Conservation (phyloP, 2,888 invertebrate genomes). For the Lepetodrilus schrolli region DNA sequence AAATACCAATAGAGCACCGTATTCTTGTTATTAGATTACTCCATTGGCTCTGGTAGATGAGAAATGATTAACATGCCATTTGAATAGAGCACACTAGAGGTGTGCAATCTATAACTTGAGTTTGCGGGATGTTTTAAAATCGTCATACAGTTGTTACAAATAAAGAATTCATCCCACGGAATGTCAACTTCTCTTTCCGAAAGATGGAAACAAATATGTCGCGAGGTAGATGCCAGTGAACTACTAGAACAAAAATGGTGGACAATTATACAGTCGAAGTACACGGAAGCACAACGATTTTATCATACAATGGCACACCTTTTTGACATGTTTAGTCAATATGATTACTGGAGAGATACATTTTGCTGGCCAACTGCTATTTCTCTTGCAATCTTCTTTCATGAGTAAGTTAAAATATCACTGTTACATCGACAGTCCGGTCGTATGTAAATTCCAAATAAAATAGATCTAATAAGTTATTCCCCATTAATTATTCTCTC, state of each 20-base stretch:
- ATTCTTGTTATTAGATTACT: too few species aligned
- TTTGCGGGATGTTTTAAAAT: slow-evolving; percentile 3
- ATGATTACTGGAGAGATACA: slow-evolving; percentile 73
- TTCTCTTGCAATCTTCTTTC: slow-evolving; percentile 78
- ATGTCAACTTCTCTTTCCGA: background rate
- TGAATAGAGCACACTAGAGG: too few species aligned
- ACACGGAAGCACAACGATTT: slow-evolving; percentile 76
- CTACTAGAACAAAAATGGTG: slow-evolving; percentile 40
- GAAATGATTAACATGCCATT: too few species aligned
- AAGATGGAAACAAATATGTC: background rate
- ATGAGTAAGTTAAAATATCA: slow-evolving; percentile 77
- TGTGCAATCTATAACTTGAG: background rate
- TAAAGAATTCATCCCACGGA: too few species aligned
- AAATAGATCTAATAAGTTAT: too few species aligned
- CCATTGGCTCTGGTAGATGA: too few species aligned
- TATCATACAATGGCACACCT: slow-evolving; percentile 78
- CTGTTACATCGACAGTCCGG: too few species aligned
- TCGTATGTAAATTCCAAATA: too few species aligned
- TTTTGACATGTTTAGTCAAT: slow-evolving; percentile 76
- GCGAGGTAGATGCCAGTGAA: background rate
- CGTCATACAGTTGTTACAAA: too few species aligned
- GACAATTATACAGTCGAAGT: slow-evolving; percentile 49
- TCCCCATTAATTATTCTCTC: too few species aligned
- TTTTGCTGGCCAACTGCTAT: slow-evolving; percentile 80
- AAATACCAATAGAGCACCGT: too few species aligned